Base-by-base conservation (phyloP, 2,888 invertebrate species). In the Protophormia terraenovae region DNA sequence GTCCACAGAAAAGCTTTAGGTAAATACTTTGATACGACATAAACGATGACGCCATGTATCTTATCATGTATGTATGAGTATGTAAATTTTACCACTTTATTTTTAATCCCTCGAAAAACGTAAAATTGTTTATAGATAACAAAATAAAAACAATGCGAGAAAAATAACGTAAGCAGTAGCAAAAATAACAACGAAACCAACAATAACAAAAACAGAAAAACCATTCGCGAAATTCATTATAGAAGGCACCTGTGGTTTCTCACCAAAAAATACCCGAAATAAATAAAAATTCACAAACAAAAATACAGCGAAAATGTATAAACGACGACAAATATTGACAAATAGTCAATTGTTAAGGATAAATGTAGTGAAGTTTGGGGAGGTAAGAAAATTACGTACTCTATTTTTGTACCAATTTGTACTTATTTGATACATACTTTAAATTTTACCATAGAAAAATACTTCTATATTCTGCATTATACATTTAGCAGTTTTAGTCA, bases 151-250 rank as follows among this genome's bases (percentile, higher is more conserved):
- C 62, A 81, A 73, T 6, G 45, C 24, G 66, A 79, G 71, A n/a
- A 22, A 58, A 45, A 69, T 35, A 78, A 47, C 47, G 35, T 27
- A 67, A 47, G 53, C 35, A 71, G 60, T 45, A 77, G 64, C 71
- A 66, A 38, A 16, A 10, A n/a, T 38, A 50, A 60, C 55, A 62
- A 73, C 71, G n/a, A n/a, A n/a, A n/a, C n/a, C n/a, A 64, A 80
- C 69, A 84, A 75, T 58, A 72, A 72, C 38, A 86, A 73, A n/a
- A 29, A 62, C 3, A 12, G 19, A 88, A 89, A 90, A 89, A 89
- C 88, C 24, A 58, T 80, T 66, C 73, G 77, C 78, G 73, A 73
- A 82, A 78, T 85, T 85, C 85, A 85, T 85, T 85, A 75, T 55
- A 58, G 24, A 62, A 38, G 62, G 66, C 85, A 85, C 82, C 85